Evolutionary conservation across 2,113 vertebrate genomes (phyloP).

Genomic region (Irena cyanogastra): DNA sequence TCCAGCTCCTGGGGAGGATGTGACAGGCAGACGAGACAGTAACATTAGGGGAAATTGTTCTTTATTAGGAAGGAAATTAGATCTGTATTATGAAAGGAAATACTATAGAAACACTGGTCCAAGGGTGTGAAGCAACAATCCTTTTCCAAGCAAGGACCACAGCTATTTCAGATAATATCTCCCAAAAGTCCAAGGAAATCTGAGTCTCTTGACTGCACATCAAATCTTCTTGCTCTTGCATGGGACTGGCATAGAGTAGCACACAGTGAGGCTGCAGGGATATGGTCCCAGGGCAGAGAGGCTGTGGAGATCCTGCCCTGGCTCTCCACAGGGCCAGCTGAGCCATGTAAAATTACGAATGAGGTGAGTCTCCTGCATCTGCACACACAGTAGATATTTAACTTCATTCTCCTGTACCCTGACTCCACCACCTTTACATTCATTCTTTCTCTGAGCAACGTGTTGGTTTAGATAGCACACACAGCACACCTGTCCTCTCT

Average conservation of each 20-base stretch:
- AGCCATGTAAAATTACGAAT: neutral
- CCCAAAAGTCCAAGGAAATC: neutral
- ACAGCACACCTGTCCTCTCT: neutral
- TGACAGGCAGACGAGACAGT: neutral
- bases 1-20: neutral
- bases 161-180: neutral
- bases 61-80: neutral
- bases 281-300: neutral
- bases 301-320: neutral
- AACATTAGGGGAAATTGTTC: neutral
- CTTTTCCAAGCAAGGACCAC: neutral
- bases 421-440: rapidly evolving
- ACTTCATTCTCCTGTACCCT: neutral
- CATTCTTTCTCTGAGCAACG: neutral
- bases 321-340: neutral
- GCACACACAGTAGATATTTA: neutral
- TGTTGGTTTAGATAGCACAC: neutral
- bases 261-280: neutral
- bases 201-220: neutral
- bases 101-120: neutral
- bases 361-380: neutral
- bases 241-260: neutral
- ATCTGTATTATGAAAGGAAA: neutral
- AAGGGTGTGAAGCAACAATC: neutral
- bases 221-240: neutral